A percentile compares a stretch with the other conserved stretches of the same genome.
phyloP scores from a whole-genome alignment of 1,140 invertebrate species.

The Acromyrmex echinatior region DNA sequence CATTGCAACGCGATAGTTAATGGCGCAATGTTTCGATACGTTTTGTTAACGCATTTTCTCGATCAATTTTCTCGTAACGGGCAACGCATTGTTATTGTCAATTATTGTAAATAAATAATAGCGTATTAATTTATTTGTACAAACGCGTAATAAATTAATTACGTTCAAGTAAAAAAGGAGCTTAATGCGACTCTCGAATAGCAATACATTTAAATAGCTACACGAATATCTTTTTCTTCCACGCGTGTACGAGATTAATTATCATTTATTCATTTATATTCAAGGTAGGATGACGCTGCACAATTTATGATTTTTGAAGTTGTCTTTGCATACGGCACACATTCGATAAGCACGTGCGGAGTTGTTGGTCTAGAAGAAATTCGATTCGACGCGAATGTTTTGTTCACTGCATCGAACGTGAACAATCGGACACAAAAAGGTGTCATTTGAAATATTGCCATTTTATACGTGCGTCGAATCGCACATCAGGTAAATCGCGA shows the following conservation, averaged over 20 bases:
- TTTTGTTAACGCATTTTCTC: slow-evolving; percentile 27
- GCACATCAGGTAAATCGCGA: not conserved
- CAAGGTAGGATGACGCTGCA: not conserved
- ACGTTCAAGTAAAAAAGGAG: not conserved
- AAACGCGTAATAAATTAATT: slow-evolving; percentile 23
- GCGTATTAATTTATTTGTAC: slow-evolving; percentile 23
- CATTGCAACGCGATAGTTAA: slow-evolving; percentile 30
- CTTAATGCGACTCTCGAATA: not conserved
- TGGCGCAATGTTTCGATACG: slow-evolving; percentile 42
- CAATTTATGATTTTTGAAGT: not conserved
- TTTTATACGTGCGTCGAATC: slow-evolving; percentile 50
- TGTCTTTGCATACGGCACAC: not conserved
- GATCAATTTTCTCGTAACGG: slow-evolving; percentile 34
- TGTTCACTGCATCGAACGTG: slow-evolving; percentile 29
- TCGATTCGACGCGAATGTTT: slow-evolving; percentile 72
- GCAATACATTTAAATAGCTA: not conserved
- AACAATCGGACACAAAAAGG: not conserved
- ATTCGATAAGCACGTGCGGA: slow-evolving; percentile 63
- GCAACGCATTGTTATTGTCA: not conserved
- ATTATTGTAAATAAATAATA: slow-evolving; percentile 34
- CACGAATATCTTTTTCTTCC: not conserved
- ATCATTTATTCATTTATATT: slow-evolving; percentile 12
- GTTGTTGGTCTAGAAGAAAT: slow-evolving; percentile 69
- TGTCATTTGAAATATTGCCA: slow-evolving; percentile 67
- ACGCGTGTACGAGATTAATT: not conserved